Conservation (phyloP, 2,888 invertebrate genomes). For the Parasteatoda lunata region DNA sequence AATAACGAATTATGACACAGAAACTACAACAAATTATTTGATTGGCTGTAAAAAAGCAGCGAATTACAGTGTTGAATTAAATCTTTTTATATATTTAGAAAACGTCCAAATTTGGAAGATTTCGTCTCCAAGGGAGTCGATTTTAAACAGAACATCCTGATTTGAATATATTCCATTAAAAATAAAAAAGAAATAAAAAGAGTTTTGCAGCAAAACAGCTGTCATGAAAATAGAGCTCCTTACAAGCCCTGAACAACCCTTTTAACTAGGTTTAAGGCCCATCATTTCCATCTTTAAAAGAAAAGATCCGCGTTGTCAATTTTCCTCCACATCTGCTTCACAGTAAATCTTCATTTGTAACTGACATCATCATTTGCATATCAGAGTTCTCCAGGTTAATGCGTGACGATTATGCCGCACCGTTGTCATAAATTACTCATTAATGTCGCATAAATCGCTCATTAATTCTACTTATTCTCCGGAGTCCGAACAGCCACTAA, state of each 20-base stretch:
- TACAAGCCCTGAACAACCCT: constrained; percentile 19
- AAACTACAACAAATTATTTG: no score
- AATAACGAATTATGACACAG: no score
- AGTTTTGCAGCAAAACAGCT: constrained; percentile 1
- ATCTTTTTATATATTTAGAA: no score
- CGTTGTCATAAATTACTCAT: constrained; percentile 68
- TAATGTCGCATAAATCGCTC: constrained; percentile 68
- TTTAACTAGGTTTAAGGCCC: not conserved
- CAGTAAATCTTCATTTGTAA: constrained; percentile 68
- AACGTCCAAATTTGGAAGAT: no score
- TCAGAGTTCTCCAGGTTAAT: constrained; percentile 67
- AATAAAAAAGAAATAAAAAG: no score
- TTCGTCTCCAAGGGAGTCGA: no score
- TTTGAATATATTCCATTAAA: no score
- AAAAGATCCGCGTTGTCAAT: constrained; percentile 52
- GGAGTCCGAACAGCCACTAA: constrained; percentile 44
- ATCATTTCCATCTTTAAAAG: constrained; percentile 45
- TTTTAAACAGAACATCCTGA: no score
- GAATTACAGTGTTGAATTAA: no score
- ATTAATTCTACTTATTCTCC: constrained; percentile 66
- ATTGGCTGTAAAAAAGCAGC: no score
- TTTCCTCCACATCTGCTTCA: constrained; percentile 55
- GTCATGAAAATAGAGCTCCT: constrained; percentile 38
- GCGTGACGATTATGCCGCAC: constrained; percentile 63
- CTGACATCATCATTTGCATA: constrained; percentile 68